These are phyloP conservation scores for Erithacus rubecula DNA, from an alignment of 2,797 vertebrate genomes.

Conservation along the genomic window DNA sequence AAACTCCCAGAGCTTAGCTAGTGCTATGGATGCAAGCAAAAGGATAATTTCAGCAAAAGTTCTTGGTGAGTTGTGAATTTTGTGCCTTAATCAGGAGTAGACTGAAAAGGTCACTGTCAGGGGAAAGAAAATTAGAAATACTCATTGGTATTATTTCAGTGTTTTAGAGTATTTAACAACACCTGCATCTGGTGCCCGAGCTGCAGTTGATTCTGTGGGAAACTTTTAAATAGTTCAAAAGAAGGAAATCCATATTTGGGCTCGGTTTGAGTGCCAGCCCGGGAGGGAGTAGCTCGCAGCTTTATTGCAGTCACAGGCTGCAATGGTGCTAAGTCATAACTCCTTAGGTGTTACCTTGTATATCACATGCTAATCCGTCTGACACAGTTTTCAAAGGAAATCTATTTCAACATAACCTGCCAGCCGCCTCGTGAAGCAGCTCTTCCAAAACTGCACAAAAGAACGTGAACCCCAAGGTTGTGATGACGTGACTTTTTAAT, in stretches of 20 bases:
- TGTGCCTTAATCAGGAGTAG: background rate
- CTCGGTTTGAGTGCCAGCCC: rapidly evolving
- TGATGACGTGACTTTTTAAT: background rate
- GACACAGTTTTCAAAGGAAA: background rate
- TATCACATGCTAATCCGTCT: background rate
- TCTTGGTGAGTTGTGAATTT: background rate
- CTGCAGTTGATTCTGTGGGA: background rate
- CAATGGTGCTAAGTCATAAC: background rate
- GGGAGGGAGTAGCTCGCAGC: background rate
- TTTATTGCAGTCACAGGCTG: background rate
- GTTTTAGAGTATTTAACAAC: background rate
- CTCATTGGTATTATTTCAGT: background rate
- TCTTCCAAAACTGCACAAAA: background rate
- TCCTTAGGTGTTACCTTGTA: background rate
- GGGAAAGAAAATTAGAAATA: background rate
- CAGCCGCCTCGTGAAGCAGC: background rate
- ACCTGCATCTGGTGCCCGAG: background rate
- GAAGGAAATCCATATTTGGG: rapidly evolving
- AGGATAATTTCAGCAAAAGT: background rate
- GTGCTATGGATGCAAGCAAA: background rate
- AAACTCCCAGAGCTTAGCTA: background rate
- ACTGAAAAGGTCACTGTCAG: background rate
- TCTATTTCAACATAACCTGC: background rate
- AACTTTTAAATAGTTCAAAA: background rate
- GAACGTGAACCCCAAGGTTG: background rate